phyloP scores from a whole-genome alignment of 2,888 invertebrate genomes.

The Tricholauxania praeusta region DNA sequence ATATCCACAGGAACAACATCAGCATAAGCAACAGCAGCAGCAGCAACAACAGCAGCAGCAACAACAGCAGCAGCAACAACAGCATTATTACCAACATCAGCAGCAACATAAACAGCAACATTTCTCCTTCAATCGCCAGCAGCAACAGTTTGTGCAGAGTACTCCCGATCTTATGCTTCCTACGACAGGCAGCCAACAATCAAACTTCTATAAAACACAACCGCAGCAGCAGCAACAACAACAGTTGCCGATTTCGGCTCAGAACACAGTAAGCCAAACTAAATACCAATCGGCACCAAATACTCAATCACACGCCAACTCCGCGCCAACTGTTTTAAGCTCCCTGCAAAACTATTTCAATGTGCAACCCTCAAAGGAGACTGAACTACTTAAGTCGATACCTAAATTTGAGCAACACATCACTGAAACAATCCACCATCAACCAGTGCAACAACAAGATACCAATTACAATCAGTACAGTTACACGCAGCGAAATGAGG shows the following conservation, averaged over 20 bases:
- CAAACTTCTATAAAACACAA: slow-evolving; percentile 34
- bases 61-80: slow-evolving; percentile 44
- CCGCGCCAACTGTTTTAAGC: slow-evolving; percentile 64
- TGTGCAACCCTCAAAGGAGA: slow-evolving; percentile 71
- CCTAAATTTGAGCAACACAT: slow-evolving; percentile 85
- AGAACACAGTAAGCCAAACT: slow-evolving; percentile 34
- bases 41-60: slow-evolving; percentile 52
- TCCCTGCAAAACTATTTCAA: slow-evolving; percentile 56
- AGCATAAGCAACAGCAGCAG: slow-evolving; percentile 66
- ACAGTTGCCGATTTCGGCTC: slow-evolving; percentile 39
- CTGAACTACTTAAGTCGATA: slow-evolving; percentile 81
- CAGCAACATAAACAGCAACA: slow-evolving; percentile 50
- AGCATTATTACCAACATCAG: slow-evolving; percentile 34
- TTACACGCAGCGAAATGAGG: slow-evolving; percentile 55
- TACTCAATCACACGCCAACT: slow-evolving; percentile 38
- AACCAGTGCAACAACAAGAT: slow-evolving; percentile 5
- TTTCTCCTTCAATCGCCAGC: slow-evolving; percentile 68
- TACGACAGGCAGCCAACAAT: slow-evolving; percentile 40
- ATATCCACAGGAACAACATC: slow-evolving; percentile 48
- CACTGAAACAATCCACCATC: slow-evolving; percentile 68
- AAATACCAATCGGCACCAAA: slow-evolving; percentile 15
- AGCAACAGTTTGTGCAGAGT: slow-evolving; percentile 62
- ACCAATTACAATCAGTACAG: slow-evolving; percentile 35
- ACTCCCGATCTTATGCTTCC: slow-evolving; percentile 50
- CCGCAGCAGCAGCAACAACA: slow-evolving; percentile 20